Evolutionary conservation across 2,888 invertebrate species (phyloP), one percentile per base, ranked within the genome.

Genomic region (Scelioninae gen. 1): DNA sequence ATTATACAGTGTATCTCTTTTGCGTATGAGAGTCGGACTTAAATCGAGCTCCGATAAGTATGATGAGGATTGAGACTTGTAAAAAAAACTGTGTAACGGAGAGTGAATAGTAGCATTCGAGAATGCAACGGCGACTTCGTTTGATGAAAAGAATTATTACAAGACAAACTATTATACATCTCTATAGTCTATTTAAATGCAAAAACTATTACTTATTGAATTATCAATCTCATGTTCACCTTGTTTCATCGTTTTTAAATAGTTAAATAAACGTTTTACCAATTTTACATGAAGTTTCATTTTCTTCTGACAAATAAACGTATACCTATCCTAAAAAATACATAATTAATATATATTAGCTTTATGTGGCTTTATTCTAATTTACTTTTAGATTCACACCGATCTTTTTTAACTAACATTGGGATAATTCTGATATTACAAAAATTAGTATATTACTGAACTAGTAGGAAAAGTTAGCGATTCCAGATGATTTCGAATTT

Each of bases 171-270:
- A 91, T 91, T 91, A 91, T 89, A 90, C 90, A 91, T 91, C 91
- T 91, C 91, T 91, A 91, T 91, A 91, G 91, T 91, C 91, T 91
- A 91, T 91, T 91, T 90, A 91, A 91, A 82, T 82, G 82, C 80
- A 75, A 71, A 75, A 91, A 89, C 90, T 91, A 91, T 90, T 90
- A 91, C 90, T 89, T 91, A 91, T 91, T 91, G 90, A 91, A 91
- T 91, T 91, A 91, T 90, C 90, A 91, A 91, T 90, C 89, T 91
- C 91, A 91, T 91, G 91, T 91, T 91, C 90, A 91, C 90, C 89
- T 91, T 91, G 91, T 91, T 91, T 91, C 91, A 90, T 91, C 91
- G 91, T 91, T 91, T 91, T 91, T 90, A 91, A 91, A 91, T 91
- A 91, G 91, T 91, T 91, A 91, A 81, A 91, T 91, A 91, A 91